These are phyloP conservation scores for Caenorhabditis zanzibari DNA, from an alignment of 2,888 invertebrate species.

Conservation along the genomic window DNA sequence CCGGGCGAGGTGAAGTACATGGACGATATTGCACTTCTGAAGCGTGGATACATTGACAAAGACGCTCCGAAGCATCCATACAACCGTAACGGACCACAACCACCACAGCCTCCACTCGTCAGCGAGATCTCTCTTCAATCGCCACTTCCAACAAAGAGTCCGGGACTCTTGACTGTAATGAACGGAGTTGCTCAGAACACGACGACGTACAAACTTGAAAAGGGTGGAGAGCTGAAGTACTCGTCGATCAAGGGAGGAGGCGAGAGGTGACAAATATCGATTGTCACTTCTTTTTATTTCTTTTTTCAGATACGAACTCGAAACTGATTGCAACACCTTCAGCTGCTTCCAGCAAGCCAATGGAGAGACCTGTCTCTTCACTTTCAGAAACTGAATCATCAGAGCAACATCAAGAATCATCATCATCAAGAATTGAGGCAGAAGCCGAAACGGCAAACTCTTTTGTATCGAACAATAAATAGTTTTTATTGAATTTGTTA, in stretches of 20 bases:
- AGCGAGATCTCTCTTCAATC: not conserved
- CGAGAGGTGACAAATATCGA: conserved; percentile 1
- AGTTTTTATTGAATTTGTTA: not conserved
- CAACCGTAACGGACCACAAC: conserved; percentile 35
- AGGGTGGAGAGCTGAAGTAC: conserved; percentile 28
- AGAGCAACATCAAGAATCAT: not conserved
- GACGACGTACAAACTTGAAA: conserved; percentile 11
- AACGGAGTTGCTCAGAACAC: conserved; percentile 7
- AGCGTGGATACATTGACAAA: conserved; percentile 52
- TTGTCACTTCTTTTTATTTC: not conserved
- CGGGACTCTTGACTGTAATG: conserved; percentile 24
- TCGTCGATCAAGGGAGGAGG: conserved; percentile 31
- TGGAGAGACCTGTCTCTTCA: conserved; percentile 56
- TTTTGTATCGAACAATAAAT: conserved; percentile 9
- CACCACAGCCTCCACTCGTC: not conserved
- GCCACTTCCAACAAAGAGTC: conserved; percentile 8
- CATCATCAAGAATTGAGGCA: not conserved
- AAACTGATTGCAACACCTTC: conserved; percentile 3
- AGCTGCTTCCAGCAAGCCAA: conserved; percentile 41
- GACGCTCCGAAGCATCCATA: conserved; percentile 64
- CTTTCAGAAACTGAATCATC: conserved; percentile 6
- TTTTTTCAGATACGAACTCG: conserved; percentile 45
- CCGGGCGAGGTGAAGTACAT: conserved; percentile 52
- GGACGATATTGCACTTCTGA: conserved; percentile 64
- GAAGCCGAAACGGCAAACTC: not conserved